A percentile compares a stretch with the other conserved stretches of the same genome.
These are phyloP conservation scores for Oscheius sp. DNA, from an alignment of 2,888 invertebrate species.

Conservation along the genomic window DNA sequence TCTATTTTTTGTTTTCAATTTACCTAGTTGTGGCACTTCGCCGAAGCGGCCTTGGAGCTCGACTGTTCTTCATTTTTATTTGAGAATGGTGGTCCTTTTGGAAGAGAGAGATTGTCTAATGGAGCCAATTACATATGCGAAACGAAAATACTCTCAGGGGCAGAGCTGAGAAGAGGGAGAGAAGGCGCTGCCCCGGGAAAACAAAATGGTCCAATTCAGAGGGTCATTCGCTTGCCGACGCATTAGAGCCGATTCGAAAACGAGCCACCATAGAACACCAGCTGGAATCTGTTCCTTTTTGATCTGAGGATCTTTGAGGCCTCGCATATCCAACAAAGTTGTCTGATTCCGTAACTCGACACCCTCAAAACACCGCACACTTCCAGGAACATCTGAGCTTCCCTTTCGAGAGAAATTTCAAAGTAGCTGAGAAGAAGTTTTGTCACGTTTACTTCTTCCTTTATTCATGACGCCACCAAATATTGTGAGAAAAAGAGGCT, in stretches of 20 bases:
- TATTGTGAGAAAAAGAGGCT: too few relatives aligned
- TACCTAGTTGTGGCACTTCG: conserved; percentile 21
- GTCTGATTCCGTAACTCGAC: too few relatives aligned
- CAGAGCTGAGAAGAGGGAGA: conserved; percentile 5
- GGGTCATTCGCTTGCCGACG: conserved; percentile 6
- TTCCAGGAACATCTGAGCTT: too few relatives aligned
- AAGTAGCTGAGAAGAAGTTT: too few relatives aligned
- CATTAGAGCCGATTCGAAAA: conserved; percentile 17
- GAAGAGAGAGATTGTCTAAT: conserved; percentile 8
- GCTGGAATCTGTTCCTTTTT: not conserved
- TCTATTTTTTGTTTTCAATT: not conserved
- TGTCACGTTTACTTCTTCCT: too few relatives aligned
- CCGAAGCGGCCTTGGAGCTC: conserved; percentile 6
- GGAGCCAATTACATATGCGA: conserved; percentile 25
- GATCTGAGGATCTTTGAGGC: too few relatives aligned
- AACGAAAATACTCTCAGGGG: conserved; percentile 7
- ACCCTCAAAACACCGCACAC: too few relatives aligned
- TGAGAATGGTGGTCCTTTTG: not conserved
- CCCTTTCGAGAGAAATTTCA: too few relatives aligned
- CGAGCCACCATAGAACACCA: too few relatives aligned
- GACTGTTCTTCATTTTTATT: conserved; percentile 6
- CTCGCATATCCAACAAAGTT: too few relatives aligned
- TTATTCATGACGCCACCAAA: too few relatives aligned
- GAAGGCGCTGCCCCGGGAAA: too few relatives aligned
- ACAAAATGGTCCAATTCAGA: conserved; percentile 7